phyloP scores from a whole-genome alignment of 2,888 invertebrate genomes.

The Monopis laevigella region DNA sequence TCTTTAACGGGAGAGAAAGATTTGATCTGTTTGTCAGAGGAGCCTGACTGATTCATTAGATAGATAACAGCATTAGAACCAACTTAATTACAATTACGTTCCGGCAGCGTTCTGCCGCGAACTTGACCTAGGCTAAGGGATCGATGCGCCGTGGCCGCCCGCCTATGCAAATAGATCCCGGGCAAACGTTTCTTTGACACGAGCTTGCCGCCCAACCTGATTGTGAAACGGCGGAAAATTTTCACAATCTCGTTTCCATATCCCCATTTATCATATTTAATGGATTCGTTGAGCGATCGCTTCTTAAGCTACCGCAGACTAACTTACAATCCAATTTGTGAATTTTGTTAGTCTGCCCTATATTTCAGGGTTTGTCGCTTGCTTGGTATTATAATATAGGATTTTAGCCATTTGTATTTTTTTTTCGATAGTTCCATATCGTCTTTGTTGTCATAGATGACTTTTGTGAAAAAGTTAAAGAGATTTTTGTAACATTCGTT shows the following conservation, averaged over 20 bases:
- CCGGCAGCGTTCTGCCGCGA: conserved; percentile 28
- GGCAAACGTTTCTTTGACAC: conserved; percentile 10
- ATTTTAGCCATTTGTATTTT: too few relatives aligned
- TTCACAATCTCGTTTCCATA: conserved; percentile 3
- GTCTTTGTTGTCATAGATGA: too few relatives aligned
- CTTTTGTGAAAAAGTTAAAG: too few relatives aligned
- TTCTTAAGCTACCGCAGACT: too few relatives aligned
- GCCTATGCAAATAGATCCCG: conserved; percentile 52
- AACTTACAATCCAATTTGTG: too few relatives aligned
- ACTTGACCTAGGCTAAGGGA: conserved; percentile 59
- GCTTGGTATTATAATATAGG: too few relatives aligned
- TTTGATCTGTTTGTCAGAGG: conserved; percentile 7
- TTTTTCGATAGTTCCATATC: too few relatives aligned
- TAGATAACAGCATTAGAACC: conserved; percentile 43
- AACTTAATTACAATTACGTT: conserved; percentile 54
- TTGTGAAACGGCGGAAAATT: conserved; percentile 5
- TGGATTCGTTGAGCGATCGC: conserved; percentile 4
- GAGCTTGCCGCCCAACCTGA: conserved; percentile 2
- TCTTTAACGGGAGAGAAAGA: too few relatives aligned
- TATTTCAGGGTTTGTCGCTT: too few relatives aligned
- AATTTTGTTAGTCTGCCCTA: neutral
- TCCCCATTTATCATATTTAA: conserved; percentile 1
- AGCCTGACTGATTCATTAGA: conserved; percentile 33
- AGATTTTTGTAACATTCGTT: too few relatives aligned
- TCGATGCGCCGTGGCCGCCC: conserved; percentile 36